Evolutionary conservation across 2,797 vertebrate genomes (phyloP), one percentile per base, ranked within the genome.

Genomic region (Phylloscopus collybita): DNA sequence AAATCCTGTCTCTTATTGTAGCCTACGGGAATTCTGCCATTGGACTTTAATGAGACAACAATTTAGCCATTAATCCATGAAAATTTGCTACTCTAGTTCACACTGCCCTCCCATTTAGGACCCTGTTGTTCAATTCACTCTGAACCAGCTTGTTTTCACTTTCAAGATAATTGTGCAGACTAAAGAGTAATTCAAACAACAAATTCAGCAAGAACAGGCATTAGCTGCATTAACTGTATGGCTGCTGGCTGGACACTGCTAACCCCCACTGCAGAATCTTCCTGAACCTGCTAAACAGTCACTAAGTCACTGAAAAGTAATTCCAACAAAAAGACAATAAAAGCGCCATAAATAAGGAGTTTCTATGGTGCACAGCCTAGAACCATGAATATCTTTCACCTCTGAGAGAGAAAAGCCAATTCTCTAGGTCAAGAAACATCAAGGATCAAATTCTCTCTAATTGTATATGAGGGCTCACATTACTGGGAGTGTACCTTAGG

Each of bases 11-110:
- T 72, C 69, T 83, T 76, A 69, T 80, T 96, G 90, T 80, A 92
- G 78, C 76, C 89, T 72, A 71, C 0, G 72, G 93, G 95, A 93
- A 91, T 89, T 88, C 79, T 90, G 78, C 80, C 91, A 90, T 16
- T 25, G 22, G 94, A 72, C 76, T 94, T 92, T 86, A 87, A 72
- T 59, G 75, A 93, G 88, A 89, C 75, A 88, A 94, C 91, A 90
- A 96, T 96, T 57, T 91, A 76, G 91, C 84, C 82, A 94, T 81
- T 92, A 93, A 96, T 92, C 84, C 92, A 88, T 65, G 84, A 90
- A 93, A 93, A 92, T 89, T 38, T 87, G 94, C 87, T 94, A 80
- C 92, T 95, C 94, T 85, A 61, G 71, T 92, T 95, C 93, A 91
- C 78, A 65, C 19, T 93, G 95, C 80, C 61, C 74, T 92, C 80